Conservation (phyloP, 2,888 invertebrate genomes). For the Cheiracanthium punctorium region DNA sequence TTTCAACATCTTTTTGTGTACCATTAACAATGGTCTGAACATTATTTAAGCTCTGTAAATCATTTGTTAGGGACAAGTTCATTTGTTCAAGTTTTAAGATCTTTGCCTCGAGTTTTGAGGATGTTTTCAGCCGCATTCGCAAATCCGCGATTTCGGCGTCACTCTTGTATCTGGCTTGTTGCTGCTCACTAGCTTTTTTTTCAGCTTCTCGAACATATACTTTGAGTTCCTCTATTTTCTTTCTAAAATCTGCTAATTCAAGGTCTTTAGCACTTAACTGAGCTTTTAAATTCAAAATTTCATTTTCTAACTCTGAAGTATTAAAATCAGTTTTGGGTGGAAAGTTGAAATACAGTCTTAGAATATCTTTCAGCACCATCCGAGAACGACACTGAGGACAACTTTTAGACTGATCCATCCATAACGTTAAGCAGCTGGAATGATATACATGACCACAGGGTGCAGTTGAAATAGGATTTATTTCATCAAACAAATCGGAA, state of each 20-base stretch:
- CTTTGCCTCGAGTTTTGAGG: neutral
- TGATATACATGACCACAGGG: constrained; percentile 27
- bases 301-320: neutral
- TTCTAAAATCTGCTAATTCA: neutral
- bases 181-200: neutral
- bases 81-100: neutral
- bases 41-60: constrained; percentile 1
- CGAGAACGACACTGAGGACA: constrained; percentile 2
- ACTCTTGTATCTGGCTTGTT: neutral
- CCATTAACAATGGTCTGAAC: constrained; percentile 16
- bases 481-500: constrained; percentile 8
- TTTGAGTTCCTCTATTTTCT: neutral
- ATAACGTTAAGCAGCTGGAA: neutral
- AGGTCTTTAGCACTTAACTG: constrained; percentile 8
- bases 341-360: neutral
- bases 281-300: neutral
- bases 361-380: neutral
- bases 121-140: neutral
- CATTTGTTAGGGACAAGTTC: neutral
- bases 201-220: constrained; percentile 1
- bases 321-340: neutral
- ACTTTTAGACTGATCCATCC: neutral
- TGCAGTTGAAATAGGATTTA: neutral
- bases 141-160: neutral
- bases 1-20: constrained; percentile 20